These are phyloP conservation scores for Anser brachyrhynchus DNA, from an alignment of 2,113 vertebrate genomes.

Conservation along the genomic window DNA sequence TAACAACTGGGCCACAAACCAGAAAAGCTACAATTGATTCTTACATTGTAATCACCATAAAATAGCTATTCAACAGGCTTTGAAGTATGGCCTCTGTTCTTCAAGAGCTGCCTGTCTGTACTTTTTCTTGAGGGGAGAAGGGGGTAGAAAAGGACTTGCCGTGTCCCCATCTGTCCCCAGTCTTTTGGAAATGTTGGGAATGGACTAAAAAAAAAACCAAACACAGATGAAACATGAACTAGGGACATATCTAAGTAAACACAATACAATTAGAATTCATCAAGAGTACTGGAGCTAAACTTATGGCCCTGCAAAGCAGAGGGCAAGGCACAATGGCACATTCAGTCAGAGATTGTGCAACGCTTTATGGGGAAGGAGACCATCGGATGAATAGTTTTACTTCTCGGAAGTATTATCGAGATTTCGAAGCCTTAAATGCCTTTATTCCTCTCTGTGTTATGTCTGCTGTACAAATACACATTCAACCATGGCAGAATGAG, in stretches of 20 bases:
- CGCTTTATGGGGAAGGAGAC: not conserved
- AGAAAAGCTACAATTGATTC: not conserved
- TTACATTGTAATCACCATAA: not conserved
- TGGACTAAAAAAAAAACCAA: not conserved
- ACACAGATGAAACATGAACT: not conserved
- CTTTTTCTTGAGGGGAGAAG: not conserved
- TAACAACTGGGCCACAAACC: not conserved
- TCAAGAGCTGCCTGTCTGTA: not conserved
- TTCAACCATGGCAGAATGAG: constrained; percentile 19
- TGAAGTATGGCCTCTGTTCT: not conserved
- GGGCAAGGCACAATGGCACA: constrained; percentile 53
- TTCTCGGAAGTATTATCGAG: constrained; percentile 23
- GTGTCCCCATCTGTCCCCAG: not conserved
- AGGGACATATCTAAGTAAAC: constrained; percentile 41
- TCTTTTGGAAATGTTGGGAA: not conserved
- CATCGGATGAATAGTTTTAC: constrained; percentile 14
- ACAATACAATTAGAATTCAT: constrained; percentile 32
- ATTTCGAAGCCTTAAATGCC: constrained; percentile 2
- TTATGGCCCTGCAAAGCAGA: constrained; percentile 15
- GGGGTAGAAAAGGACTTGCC: not conserved
- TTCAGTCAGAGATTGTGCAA: constrained; percentile 50
- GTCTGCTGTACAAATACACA: not conserved
- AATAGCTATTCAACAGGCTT: not conserved
- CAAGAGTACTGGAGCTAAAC: constrained; percentile 28
- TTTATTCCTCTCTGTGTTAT: constrained; percentile 13